Evolutionary conservation across 2,888 invertebrate species (phyloP).

Genomic region (Cheilosia pagana): DNA sequence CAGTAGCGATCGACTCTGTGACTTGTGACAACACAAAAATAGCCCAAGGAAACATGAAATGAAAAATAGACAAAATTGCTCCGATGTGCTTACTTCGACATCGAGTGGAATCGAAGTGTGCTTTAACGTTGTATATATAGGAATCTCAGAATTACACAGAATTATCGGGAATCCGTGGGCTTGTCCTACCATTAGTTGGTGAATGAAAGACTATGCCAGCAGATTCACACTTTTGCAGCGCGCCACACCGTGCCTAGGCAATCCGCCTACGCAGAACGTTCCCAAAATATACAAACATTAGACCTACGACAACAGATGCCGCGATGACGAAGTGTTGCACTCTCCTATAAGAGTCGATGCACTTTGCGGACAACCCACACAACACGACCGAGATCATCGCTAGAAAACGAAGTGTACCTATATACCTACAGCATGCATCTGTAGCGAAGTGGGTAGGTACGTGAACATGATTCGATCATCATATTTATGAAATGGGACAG

Average conservation of each 20-base stretch:
- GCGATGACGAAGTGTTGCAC: constrained; percentile 63
- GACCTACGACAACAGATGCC: constrained; percentile 72
- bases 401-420: constrained; percentile 16
- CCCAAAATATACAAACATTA: constrained; percentile 62
- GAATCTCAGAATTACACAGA: constrained; percentile 47
- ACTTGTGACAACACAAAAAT: constrained; percentile 60
- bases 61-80: constrained; percentile 53
- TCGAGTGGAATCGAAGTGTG: constrained; percentile 35
- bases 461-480: constrained; percentile 34
- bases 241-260: constrained; percentile 45
- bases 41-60: constrained; percentile 67
- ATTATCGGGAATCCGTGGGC: constrained; percentile 69
- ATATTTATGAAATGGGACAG: constrained; percentile 57
- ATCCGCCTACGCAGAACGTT: constrained; percentile 56
- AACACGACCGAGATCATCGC: constrained; percentile 9
- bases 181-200: constrained; percentile 35
- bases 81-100: constrained; percentile 51
- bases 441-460: constrained; percentile 1
- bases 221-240: constrained; percentile 58
- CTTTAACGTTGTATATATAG: constrained; percentile 18
- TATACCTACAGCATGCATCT: background rate
- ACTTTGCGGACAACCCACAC: constrained; percentile 70
- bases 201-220: constrained; percentile 62
- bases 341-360: constrained; percentile 64
- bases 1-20: background rate